Evolutionary conservation across 37 sponge, comb jelly and placozoan species (phyloP), one percentile per base, ranked within the genome.

Genomic region (Spongia lamella): DNA sequence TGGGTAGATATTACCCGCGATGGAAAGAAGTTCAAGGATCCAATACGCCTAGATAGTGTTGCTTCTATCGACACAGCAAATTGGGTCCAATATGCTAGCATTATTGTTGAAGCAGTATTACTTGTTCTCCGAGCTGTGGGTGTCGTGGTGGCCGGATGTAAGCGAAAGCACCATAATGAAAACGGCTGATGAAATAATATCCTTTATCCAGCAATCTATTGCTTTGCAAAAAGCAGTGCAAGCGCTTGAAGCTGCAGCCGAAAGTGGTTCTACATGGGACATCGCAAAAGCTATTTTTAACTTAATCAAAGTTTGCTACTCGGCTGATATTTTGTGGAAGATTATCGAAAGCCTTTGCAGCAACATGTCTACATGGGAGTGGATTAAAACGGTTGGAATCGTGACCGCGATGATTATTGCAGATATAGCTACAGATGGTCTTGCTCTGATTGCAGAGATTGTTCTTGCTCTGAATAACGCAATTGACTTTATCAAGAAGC

Each of bases 401-500:
- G 78, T 77, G 17, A 30, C 66, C 16, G 66, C 78, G 17, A 70
- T 70, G 78, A 65, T 77, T 27, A 37, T 75, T 37, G 76, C 76
- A 25, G 76, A 35, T 20, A 7, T 75, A n/a, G 76, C 76, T 22
- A 75, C 76, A 34, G 78, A 77, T 52, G 78, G 78, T 29, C 66
- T 35, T 7, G 78, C 78, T 4, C 66, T 77, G 4, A 70, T 77
- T 29, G 78, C 78, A 4, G 67, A 77, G 35, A 77, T 77, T 49
- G 66, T 77, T 17, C 78, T 77, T 40, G 78, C 78, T 37, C 78
- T 77, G 26, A 77, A 77, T 68, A 67, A 65, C 9, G 78, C 78
- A 7, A 67, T 67, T 50, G 66, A 70, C 21, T 77, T 77, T 29
- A 27, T 69, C 66, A 77, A 77, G 35, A 77, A 73, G 34, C 17